Evolutionary conservation across 2,888 invertebrate species (phyloP), one percentile per base, ranked within the genome.

Genomic region (Pycnomerus fuliginosus): DNA sequence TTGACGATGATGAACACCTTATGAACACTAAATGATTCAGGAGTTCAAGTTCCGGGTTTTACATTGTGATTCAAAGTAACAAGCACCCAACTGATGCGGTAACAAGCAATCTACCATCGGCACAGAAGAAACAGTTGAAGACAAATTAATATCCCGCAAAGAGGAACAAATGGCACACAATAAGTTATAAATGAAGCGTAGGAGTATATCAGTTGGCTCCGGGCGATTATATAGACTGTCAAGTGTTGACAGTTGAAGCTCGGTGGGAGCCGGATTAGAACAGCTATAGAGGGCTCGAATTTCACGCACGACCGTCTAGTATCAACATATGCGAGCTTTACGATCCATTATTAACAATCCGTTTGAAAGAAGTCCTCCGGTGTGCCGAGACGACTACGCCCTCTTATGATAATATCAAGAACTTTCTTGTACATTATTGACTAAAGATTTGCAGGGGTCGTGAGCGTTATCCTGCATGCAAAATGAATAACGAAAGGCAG

Each of bases 141-240:
- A 15, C 51, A 54, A 54, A 32, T 48, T 44, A 57, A 57, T 57
- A 57, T 53, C 47, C 52, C 52, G 47, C 48, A 38, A 45, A 54
- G 56, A 56, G 55, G 56, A 58, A 58, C 56, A 60, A 55, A 61
- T 51, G 60, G 50, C 36, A 55, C n/a, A n/a, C 57, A 56, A 58
- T 56, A 55, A 55, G 57, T 52, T 46, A 57, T 53, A 57, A 62
- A 61, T 56, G 58, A 56, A 53, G 58, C 59, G 59, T 56, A 55
- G 60, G 60, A 59, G 60, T 53, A 53, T 55, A 50, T 56, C 50
- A 52, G 48, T 50, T 50, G 53, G 56, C 60, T 56, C 47, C 45
- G 33, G 61, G 62, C 58, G 62, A 59, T 62, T 61, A 61, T 60
- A 60, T 62, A 61, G 62, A 48, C 59, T 61, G 60, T 61, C 61